Evolutionary conservation across 2,888 invertebrate species (phyloP).

Genomic region (Dorcus parallelipipedus): DNA sequence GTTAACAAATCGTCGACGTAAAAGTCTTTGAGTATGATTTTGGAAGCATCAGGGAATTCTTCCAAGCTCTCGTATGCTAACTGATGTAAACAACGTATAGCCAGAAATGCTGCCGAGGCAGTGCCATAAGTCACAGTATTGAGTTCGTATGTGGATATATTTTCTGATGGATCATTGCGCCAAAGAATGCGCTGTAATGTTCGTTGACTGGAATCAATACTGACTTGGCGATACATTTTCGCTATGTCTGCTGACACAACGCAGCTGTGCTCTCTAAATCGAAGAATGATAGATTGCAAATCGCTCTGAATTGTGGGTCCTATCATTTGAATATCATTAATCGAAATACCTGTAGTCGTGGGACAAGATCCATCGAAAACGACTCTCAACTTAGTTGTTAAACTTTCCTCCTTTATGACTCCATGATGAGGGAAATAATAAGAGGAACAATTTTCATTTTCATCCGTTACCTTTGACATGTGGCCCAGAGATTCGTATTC

Average conservation of each 20-base stretch:
- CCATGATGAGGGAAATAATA: conserved; percentile 2
- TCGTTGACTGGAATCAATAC: conserved; percentile 15
- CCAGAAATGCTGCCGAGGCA: too few species aligned
- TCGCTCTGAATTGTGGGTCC: conserved; percentile 29
- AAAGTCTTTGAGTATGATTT: too few species aligned
- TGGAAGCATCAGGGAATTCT: too few species aligned
- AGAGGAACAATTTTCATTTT: neutral
- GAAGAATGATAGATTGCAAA: conserved; percentile 14
- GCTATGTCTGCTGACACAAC: conserved; percentile 28
- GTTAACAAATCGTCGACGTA: too few species aligned
- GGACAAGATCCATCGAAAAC: neutral
- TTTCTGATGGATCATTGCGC: conserved; percentile 8
- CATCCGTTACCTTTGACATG: neutral
- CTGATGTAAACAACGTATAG: too few species aligned
- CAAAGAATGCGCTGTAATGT: conserved; percentile 24
- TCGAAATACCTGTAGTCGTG: conserved; percentile 14
- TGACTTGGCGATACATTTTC: conserved; percentile 30
- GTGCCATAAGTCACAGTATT: too few species aligned
- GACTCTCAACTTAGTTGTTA: too few species aligned
- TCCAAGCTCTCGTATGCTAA: too few species aligned
- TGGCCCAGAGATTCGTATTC: neutral
- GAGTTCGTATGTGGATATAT: too few species aligned
- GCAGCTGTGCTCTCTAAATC: conserved; percentile 11
- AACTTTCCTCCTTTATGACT: neutral
- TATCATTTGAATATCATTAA: conserved; percentile 26